phyloP scores from a whole-genome alignment of 1,140 invertebrate species.

The Orchesella cincta region DNA sequence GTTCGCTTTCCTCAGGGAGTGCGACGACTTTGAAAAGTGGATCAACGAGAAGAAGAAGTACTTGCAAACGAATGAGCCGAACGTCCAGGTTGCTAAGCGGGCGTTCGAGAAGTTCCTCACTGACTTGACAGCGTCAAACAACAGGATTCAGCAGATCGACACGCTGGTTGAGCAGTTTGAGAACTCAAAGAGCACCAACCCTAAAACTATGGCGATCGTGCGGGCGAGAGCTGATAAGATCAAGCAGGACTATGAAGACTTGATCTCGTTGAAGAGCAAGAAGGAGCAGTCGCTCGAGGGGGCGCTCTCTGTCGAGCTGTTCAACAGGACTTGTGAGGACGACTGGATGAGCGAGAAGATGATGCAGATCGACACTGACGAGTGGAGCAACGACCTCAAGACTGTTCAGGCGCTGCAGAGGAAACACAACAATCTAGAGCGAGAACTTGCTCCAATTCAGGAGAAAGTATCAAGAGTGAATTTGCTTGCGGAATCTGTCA shows the following conservation, averaged over 20 bases:
- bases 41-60: slow-evolving; percentile 93
- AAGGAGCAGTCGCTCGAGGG: slow-evolving; percentile 90
- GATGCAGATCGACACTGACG: slow-evolving; percentile 75
- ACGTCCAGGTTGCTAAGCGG: slow-evolving; percentile 89
- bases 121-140: slow-evolving; percentile 87
- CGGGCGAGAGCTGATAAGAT: slow-evolving; percentile 78
- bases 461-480: slow-evolving; percentile 84
- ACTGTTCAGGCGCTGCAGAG: slow-evolving; percentile 87
- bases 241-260: slow-evolving; percentile 80
- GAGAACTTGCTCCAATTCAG: slow-evolving; percentile 84
- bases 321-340: slow-evolving; percentile 89
- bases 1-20: slow-evolving; percentile 94
- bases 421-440: slow-evolving; percentile 83
- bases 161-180: slow-evolving; percentile 83
- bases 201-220: slow-evolving; percentile 77
- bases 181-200: slow-evolving; percentile 72
- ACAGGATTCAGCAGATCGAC: slow-evolving; percentile 86
- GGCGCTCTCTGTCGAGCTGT: slow-evolving; percentile 86
- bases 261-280: slow-evolving; percentile 84
- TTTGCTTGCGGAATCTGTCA: slow-evolving; percentile 79
- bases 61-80: slow-evolving; percentile 82
- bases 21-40: slow-evolving; percentile 97
- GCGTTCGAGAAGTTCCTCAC: slow-evolving; percentile 97
- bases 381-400: slow-evolving; percentile 80
- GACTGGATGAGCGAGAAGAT: slow-evolving; percentile 96